Evolutionary conservation across 1,140 invertebrate species (phyloP).

Genomic region (Drosophila ambigua): DNA sequence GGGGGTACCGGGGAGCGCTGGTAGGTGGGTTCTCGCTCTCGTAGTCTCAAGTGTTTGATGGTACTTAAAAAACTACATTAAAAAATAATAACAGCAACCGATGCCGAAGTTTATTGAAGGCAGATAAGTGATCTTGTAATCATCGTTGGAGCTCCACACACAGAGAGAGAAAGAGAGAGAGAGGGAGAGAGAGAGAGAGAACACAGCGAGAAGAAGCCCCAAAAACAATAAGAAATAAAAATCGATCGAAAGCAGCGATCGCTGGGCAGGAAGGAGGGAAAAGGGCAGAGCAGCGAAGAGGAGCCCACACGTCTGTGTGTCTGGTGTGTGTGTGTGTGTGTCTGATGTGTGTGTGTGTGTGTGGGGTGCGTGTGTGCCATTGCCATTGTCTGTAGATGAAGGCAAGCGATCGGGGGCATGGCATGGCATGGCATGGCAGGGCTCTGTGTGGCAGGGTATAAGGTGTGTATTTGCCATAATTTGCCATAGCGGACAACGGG

Average conservation of each 20-base stretch:
- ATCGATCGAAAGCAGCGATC: conserved; percentile 53
- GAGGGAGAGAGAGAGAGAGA: not conserved
- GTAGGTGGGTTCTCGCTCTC: conserved; percentile 60
- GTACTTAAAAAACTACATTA: conserved; percentile 82
- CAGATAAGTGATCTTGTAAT: conserved; percentile 82
- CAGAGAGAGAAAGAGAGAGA: no score
- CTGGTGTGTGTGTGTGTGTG: conserved; percentile 3
- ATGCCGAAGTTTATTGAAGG: conserved; percentile 75
- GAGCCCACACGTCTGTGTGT: not conserved
- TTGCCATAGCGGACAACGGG: conserved; percentile 73
- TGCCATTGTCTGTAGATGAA: conserved; percentile 39
- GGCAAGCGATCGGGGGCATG: not conserved
- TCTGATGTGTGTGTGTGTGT: conserved; percentile 13
- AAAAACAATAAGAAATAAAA: conserved; percentile 78
- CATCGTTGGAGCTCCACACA: conserved; percentile 39
- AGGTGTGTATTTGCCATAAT: conserved; percentile 84
- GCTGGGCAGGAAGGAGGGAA: conserved; percentile 8
- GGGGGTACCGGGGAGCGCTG: not conserved
- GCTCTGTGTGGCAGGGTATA: conserved; percentile 31
- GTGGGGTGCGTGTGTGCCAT: conserved; percentile 50
- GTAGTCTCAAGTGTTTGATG: conserved; percentile 81
- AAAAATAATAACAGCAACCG: conserved; percentile 79
- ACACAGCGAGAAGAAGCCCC: conserved; percentile 9
- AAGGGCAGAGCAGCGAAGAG: conserved; percentile 15
- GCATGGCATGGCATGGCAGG: not conserved